Percentiles rank a stretch among this genome's conserved stretches.
Evolutionary conservation across 92 coral and sea anemone species (phyloP).

Genomic region (Galaxea fascicularis): DNA sequence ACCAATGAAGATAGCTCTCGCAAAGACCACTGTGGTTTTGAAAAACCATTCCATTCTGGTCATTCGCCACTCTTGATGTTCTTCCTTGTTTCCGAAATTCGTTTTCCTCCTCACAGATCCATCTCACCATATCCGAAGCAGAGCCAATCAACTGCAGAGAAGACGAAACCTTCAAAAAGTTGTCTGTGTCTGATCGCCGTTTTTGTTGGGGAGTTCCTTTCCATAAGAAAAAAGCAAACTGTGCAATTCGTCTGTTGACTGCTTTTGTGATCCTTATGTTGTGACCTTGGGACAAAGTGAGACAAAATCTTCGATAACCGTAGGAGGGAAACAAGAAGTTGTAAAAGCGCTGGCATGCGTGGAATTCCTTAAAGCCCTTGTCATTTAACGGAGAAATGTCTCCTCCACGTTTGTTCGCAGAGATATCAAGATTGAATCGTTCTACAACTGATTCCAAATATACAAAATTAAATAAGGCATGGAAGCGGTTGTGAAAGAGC

Average conservation of each 20-base stretch:
- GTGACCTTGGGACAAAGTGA: constrained; percentile 18
- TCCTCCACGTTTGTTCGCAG: not conserved
- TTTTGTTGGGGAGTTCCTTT: constrained; percentile 18
- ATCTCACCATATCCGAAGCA: constrained; percentile 28
- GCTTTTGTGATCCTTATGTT: constrained; percentile 34
- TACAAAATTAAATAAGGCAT: constrained; percentile 59
- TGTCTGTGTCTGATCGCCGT: constrained; percentile 66
- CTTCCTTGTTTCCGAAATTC: constrained; percentile 38
- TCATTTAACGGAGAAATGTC: constrained; percentile 1
- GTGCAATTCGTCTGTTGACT: constrained; percentile 57
- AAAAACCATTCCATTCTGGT: constrained; percentile 69
- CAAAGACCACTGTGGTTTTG: constrained; percentile 27
- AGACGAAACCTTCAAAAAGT: constrained; percentile 74
- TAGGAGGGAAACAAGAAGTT: constrained; percentile 50
- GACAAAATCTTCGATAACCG: constrained; percentile 35
- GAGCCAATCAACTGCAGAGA: constrained; percentile 65
- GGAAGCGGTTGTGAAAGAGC: constrained; percentile 54
- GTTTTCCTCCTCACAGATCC: constrained; percentile 72
- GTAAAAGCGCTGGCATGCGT: constrained; percentile 56
- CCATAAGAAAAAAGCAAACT: constrained; percentile 69
- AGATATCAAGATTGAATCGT: constrained; percentile 36
- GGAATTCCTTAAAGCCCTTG: constrained; percentile 16
- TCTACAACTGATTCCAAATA: constrained; percentile 66
- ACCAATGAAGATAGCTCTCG: constrained; percentile 71
- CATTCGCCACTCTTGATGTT: constrained; percentile 1